Evolutionary conservation across 2,113 vertebrate genomes (phyloP).

Genomic region (Mola mola): DNA sequence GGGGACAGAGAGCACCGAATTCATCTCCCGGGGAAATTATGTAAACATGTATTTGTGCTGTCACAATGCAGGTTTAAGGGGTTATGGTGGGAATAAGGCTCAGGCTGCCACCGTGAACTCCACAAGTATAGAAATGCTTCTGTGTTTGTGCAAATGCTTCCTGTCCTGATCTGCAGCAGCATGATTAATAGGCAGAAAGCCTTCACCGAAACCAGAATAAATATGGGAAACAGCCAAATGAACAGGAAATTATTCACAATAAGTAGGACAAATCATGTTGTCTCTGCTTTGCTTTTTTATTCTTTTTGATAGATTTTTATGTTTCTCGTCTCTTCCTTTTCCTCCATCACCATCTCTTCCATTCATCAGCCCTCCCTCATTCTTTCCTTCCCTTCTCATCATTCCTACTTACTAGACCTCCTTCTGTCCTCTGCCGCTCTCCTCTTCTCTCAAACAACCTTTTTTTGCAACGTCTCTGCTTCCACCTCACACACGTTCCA

Average conservation of each 20-base stretch:
- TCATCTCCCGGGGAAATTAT: too few relatives aligned
- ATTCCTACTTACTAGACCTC: neutral
- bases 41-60: too few relatives aligned
- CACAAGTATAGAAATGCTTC: too few relatives aligned
- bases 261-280: conserved; percentile 9
- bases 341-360: too few relatives aligned
- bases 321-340: neutral
- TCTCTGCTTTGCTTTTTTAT: neutral
- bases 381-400: neutral
- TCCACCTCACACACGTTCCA: neutral
- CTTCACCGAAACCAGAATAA: conserved; percentile 6
- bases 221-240: conserved; percentile 7
- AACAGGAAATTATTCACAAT: conserved; percentile 6
- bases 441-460: neutral
- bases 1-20: too few relatives aligned
- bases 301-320: too few relatives aligned
- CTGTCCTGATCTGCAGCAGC: neutral
- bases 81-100: too few relatives aligned
- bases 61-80: too few relatives aligned
- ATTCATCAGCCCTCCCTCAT: neutral
- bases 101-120: too few relatives aligned
- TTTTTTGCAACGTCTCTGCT: too few relatives aligned
- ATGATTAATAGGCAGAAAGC: conserved; percentile 4
- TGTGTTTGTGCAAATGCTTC: neutral
- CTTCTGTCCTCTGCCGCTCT: neutral